Percentiles rank a stretch among this genome's conserved stretches.
Conservation (phyloP, 2,797 vertebrate species). For the Botia almorhae region DNA sequence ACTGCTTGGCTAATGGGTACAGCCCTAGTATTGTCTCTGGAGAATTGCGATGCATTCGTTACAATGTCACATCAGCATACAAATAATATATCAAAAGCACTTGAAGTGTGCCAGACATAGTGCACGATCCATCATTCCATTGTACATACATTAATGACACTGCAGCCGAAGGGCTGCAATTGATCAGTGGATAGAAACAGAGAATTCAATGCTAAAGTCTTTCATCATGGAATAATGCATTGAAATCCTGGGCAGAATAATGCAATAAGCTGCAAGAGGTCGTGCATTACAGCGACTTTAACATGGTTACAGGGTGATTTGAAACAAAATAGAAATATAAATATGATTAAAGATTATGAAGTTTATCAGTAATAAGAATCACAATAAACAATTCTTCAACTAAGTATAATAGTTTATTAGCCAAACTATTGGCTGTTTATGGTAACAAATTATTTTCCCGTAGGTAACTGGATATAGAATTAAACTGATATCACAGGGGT, state of each 20-base stretch:
- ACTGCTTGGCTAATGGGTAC: slow-evolving; percentile 51
- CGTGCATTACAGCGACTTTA: background rate
- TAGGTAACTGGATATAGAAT: background rate
- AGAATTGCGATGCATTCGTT: slow-evolving; percentile 47
- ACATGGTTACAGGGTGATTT: background rate
- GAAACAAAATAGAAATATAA: background rate
- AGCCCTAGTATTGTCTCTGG: slow-evolving; percentile 47
- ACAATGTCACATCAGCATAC: too few species aligned
- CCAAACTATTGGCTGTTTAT: background rate
- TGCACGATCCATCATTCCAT: slow-evolving; percentile 41
- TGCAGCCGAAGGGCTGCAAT: slow-evolving; percentile 30
- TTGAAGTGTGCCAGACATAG: slow-evolving; percentile 35
- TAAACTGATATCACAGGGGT: background rate
- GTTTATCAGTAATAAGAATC: background rate
- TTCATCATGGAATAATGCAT: slow-evolving; percentile 24
- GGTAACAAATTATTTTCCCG: background rate
- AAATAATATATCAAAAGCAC: slow-evolving; percentile 29
- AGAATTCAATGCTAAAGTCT: slow-evolving; percentile 31
- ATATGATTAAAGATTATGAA: background rate
- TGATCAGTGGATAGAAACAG: slow-evolving; percentile 23
- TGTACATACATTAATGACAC: slow-evolving; percentile 44
- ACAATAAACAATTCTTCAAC: background rate
- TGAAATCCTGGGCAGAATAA: slow-evolving; percentile 21
- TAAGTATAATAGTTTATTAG: background rate
- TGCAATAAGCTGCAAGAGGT: slow-evolving; percentile 16